Base-by-base conservation (phyloP, 2,113 vertebrate genomes). In the Gymnogyps californianus region DNA sequence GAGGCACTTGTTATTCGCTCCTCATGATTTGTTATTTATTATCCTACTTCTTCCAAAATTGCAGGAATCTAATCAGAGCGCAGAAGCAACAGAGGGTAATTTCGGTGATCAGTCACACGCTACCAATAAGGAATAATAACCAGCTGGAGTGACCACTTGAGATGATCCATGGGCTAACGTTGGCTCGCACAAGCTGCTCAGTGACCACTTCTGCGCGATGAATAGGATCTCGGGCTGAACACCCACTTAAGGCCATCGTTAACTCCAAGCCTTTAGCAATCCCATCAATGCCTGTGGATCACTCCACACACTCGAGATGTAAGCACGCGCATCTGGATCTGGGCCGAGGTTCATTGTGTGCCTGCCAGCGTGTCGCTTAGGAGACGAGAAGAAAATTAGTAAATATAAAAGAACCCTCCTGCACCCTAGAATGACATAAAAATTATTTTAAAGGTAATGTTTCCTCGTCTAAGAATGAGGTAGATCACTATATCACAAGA, bases 21-120 rank as follows among this genome's bases (percentile, higher is more conserved):
- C 88, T 90, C 58, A 17, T n/a, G 59, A 77, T 66, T 86, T 69
- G 78, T 88, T 92, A 83, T 95, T 94, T 95, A 86, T 95, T 90
- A 51, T 66, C 76, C 64, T 46, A 31, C 62, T 69, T 82, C 81
- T 76, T 38, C 84, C 90, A 67, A 28, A 83, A 87, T 29, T 69
- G 85, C 87, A 83, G 90, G 88, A 61, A 66, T 91, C 54, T 95
- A 58, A 94, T 83, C 90, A 83, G 76, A 67, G 84, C 1, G 0
- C 61, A 69, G 86, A 70, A 86, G 77, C 67, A 59, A 38, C 67
- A 40, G 80, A 2, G 6, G 62, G 32, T 90, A 54, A 80, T 26
- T 74, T 40, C 0, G 0, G 66, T 32, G 92, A 96, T 95, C 93
- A 67, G 87, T 93, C 87, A 91, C 72, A 75, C 3, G 0, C 78